Percentiles rank a stretch among this genome's conserved stretches.
phyloP scores from a whole-genome alignment of 2,888 invertebrate genomes.

The Clitarchus hookeri region DNA sequence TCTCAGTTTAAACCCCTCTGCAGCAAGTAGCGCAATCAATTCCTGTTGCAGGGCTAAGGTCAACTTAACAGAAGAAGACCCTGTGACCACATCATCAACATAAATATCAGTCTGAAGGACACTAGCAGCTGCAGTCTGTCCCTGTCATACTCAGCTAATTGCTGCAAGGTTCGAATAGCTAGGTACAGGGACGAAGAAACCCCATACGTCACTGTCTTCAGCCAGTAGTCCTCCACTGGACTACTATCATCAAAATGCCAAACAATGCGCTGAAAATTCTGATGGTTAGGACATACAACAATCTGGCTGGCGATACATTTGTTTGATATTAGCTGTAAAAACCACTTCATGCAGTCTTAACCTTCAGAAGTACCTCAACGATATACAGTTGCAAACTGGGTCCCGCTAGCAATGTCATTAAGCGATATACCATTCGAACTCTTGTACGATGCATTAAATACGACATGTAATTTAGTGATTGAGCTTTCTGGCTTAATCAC shows the following conservation, averaged over 20 bases:
- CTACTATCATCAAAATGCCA: not conserved
- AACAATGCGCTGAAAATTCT: not conserved
- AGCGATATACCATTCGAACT: not conserved
- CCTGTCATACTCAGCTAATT: not conserved
- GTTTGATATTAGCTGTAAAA: not conserved
- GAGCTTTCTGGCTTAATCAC: not conserved
- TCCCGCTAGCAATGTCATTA: not conserved
- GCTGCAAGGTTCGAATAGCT: not conserved
- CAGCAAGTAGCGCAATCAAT: no score
- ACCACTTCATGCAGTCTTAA: not conserved
- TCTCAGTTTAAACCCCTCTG: not conserved
- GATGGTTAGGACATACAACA: no score
- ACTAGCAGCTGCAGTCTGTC: not conserved
- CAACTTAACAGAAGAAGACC: not conserved
- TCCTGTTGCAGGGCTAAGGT: not conserved
- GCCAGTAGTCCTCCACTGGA: not conserved
- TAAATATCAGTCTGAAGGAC: not conserved
- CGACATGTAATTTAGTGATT: not conserved
- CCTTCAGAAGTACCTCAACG: not conserved
- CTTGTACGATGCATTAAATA: not conserved
- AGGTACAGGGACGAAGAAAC: not conserved
- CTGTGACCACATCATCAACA: not conserved
- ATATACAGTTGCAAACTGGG: conserved; percentile 1
- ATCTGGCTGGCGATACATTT: not conserved
- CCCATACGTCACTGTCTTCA: not conserved